phyloP scores from a whole-genome alignment of 1,140 invertebrate genomes.

The Eulimnadia texana region DNA sequence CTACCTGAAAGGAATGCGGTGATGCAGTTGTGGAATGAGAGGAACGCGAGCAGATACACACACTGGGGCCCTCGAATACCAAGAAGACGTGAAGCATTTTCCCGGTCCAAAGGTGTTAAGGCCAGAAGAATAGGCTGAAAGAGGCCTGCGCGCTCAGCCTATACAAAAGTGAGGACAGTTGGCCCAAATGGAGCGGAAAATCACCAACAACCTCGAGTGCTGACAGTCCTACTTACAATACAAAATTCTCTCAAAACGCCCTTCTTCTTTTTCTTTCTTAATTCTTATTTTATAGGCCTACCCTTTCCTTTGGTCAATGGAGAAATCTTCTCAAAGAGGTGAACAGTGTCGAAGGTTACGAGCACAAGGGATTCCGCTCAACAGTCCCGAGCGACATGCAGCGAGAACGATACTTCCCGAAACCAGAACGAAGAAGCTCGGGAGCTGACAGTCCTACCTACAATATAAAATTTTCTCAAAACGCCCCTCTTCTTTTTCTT shows the following conservation, averaged over 20 bases:
- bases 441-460: background rate
- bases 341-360: background rate
- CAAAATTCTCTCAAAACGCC: background rate
- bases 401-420: too few species aligned
- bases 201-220: background rate
- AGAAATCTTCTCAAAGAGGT: background rate
- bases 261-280: background rate
- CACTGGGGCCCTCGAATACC: background rate
- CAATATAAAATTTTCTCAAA: background rate
- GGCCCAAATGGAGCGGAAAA: background rate
- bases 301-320: background rate
- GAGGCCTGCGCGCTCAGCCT: background rate
- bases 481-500: background rate
- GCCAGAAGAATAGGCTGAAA: background rate
- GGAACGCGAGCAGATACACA: background rate
- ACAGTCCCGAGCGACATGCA: too few species aligned
- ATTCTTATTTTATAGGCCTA: background rate
- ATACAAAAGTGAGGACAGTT: background rate
- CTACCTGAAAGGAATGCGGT: background rate
- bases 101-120: background rate
- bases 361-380: too few species aligned
- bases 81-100: background rate
- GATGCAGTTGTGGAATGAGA: background rate
- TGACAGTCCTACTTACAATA: background rate
- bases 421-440: background rate